Percentiles rank a stretch among this genome's conserved stretches.
These are phyloP conservation scores for Melinaea menophilus DNA, from an alignment of 2,888 invertebrate genomes.

Conservation along the genomic window DNA sequence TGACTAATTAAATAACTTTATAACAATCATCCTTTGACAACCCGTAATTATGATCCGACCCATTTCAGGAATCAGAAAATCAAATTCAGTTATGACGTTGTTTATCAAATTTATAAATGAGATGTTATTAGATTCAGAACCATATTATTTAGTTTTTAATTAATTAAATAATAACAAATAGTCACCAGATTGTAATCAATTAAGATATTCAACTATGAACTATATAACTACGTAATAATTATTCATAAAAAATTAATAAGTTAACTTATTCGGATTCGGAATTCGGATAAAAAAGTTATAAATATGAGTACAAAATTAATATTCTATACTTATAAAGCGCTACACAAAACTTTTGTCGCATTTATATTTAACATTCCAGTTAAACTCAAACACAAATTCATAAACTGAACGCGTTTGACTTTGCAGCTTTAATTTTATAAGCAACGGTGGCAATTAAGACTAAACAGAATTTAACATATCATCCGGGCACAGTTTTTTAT, in stretches of 20 bases:
- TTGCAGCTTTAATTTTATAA: constrained; percentile 21
- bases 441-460: constrained; percentile 17
- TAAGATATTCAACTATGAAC: no score
- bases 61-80: not conserved
- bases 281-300: no score
- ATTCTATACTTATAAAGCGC: no score
- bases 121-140: no score
- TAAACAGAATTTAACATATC: constrained; percentile 14
- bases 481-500: not conserved
- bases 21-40: not conserved
- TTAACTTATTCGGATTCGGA: no score
- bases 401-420: constrained; percentile 21
- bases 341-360: constrained; percentile 1
- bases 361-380: constrained; percentile 15
- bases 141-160: no score
- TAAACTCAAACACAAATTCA: constrained; percentile 18
- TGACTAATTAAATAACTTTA: not conserved
- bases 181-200: no score
- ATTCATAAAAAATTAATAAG: no score
- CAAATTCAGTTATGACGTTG: not conserved
- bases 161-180: no score
- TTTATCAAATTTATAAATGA: no score
- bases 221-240: no score
- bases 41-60: not conserved
- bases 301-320: no score